These are phyloP conservation scores for Hypselothyrea guttata DNA, from an alignment of 2,888 invertebrate species.

Conservation along the genomic window DNA sequence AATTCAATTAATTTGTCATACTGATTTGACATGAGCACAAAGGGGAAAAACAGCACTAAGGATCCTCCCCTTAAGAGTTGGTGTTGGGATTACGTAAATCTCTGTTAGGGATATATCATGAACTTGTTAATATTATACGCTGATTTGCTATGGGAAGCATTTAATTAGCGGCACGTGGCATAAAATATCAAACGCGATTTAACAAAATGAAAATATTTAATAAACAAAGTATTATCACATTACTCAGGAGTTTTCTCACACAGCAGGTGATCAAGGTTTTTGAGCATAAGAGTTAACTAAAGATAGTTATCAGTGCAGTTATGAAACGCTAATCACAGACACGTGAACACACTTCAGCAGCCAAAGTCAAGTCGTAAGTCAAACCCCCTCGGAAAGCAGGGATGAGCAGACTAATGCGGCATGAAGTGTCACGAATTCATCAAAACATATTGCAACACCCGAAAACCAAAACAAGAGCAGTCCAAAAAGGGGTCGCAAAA, in stretches of 20 bases:
- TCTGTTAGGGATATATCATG: slow-evolving; percentile 12
- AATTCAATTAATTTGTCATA: slow-evolving; percentile 71
- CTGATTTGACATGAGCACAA: slow-evolving; percentile 53
- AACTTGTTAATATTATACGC: slow-evolving; percentile 15
- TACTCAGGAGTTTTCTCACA: slow-evolving; percentile 31
- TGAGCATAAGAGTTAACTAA: background rate
- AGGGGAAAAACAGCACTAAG: background rate
- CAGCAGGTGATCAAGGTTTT: slow-evolving; percentile 60
- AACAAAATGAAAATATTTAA: slow-evolving; percentile 4
- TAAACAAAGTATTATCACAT: slow-evolving; percentile 3
- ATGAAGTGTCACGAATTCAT: slow-evolving; percentile 80
- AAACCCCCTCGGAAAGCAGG: slow-evolving; percentile 23
- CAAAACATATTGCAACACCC: slow-evolving; percentile 68
- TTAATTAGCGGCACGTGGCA: slow-evolving; percentile 41
- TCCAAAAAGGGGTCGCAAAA: slow-evolving; percentile 35
- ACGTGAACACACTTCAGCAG: slow-evolving; percentile 74
- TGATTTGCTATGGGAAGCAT: slow-evolving; percentile 38
- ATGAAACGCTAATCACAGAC: slow-evolving; percentile 69
- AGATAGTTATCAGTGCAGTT: slow-evolving; percentile 15
- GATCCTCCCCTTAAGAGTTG: background rate
- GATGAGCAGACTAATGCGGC: slow-evolving; percentile 63
- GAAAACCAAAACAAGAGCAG: slow-evolving; percentile 51
- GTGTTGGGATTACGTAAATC: slow-evolving; percentile 26
- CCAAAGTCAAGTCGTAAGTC: slow-evolving; percentile 26
- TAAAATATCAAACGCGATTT: background rate